A percentile compares a stretch with the other conserved stretches of the same genome.
Conservation (phyloP, 2,113 vertebrate species). For the Austrofundulus limnaeus region DNA sequence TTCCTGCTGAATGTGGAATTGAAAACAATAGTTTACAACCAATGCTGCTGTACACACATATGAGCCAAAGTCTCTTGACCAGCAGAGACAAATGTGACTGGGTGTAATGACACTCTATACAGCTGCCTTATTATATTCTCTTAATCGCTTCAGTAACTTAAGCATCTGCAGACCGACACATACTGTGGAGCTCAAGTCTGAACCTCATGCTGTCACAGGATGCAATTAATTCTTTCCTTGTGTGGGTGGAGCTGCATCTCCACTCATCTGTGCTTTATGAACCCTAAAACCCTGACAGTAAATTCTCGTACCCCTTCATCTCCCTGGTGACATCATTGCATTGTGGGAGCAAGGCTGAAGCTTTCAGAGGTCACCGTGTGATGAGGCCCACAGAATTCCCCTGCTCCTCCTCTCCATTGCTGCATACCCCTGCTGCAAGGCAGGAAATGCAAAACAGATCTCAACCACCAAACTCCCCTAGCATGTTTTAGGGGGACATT, state of each 20-base stretch:
- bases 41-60: not conserved
- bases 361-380: slow-evolving; percentile 43
- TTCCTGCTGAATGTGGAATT: not conserved
- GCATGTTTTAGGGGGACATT: slow-evolving; percentile 13
- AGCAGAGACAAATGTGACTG: slow-evolving; percentile 7
- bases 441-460: slow-evolving; percentile 67
- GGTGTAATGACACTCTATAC: slow-evolving; percentile 20
- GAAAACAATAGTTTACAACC: not conserved
- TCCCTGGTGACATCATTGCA: slow-evolving; percentile 53
- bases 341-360: slow-evolving; percentile 31
- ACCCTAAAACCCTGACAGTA: slow-evolving; percentile 51
- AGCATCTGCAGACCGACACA: not conserved
- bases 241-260: slow-evolving; percentile 19
- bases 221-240: slow-evolving; percentile 8
- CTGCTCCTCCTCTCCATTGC: slow-evolving; percentile 25
- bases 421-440: slow-evolving; percentile 31
- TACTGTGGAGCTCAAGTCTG: not conserved
- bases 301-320: slow-evolving; percentile 48
- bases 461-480: slow-evolving; percentile 45
- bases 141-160: slow-evolving; percentile 40
- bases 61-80: slow-evolving; percentile 5
- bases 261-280: slow-evolving; percentile 48
- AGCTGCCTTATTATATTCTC: not conserved
- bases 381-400: slow-evolving; percentile 52
- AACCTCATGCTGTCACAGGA: slow-evolving; percentile 23